Evolutionary conservation across 2,888 invertebrate species (phyloP), one percentile per base, ranked within the genome.

Genomic region (Empis stercorea): DNA sequence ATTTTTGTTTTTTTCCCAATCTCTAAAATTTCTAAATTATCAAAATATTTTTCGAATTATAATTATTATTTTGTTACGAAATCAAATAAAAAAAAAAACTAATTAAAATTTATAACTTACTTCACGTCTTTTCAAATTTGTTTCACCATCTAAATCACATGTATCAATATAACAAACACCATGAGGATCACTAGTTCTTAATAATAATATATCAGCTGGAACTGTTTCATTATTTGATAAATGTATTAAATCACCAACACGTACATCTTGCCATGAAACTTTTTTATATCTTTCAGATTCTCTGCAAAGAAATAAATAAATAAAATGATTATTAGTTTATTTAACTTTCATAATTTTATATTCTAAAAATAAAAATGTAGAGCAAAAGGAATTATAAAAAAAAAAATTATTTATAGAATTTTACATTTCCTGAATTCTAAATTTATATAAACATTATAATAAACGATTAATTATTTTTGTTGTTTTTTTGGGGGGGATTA

Each of bases 201-300:
- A 73, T 48, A 97, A 72, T 51, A 97, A 75, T 62, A 97, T 84
- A 69, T 97, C 97, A 1, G 97, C 96, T 30, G 96, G 96, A 53
- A 97, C 89, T 46, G 89, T 79, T 73, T 96, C 95, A 73, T 96
- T 93, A 74, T 94, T 94, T 41, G 93, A 92, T 59, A 97, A 73
- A 71, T 95, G 95, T 43, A 97, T 84, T 57, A 96, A 75, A 70
- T 96, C 96, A 3, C 96, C 96, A 30, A 94, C 94, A 51, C 84
- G 76, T 47, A 97, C 77, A 61, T 94, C 84, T 61, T 86, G 80
- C 95, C 95, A 97, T 59, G 87, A 78, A 46, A 83, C 80, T 67
- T 84, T 84, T 59, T 84, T 82, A 67, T 91, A 92, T 46, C 87
- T 76, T 58, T 84, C 84, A 52, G 78, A 76, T 60, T 87, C 83